A percentile compares a stretch with the other conserved stretches of the same genome.
phyloP scores from a whole-genome alignment of 2,888 invertebrate genomes.

The Hesperia comma region DNA sequence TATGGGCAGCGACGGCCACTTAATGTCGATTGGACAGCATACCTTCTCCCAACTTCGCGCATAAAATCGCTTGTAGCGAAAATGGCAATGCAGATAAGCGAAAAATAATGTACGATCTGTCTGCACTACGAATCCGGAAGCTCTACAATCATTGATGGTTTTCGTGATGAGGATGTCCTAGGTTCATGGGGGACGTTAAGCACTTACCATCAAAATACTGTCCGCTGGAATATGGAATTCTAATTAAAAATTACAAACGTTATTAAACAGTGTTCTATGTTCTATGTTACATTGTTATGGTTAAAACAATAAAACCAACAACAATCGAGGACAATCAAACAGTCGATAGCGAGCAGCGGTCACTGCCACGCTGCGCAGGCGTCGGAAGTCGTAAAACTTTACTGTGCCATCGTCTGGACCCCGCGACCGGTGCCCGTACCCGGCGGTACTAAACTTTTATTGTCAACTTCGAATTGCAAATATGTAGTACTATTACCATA shows the following conservation, averaged over 20 bases:
- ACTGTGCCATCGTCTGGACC: slow-evolving; percentile 10
- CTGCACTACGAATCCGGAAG: background rate
- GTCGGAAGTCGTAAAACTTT: slow-evolving; percentile 35
- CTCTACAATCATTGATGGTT: too few relatives aligned
- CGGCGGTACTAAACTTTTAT: slow-evolving; percentile 14
- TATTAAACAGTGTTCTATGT: background rate
- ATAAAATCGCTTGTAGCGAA: background rate
- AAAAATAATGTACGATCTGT: background rate
- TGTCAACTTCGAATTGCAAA: slow-evolving; percentile 20
- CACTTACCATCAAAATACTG: too few relatives aligned
- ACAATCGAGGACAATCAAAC: slow-evolving; percentile 18
- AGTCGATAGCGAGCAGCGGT: slow-evolving; percentile 11
- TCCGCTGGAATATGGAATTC: too few relatives aligned
- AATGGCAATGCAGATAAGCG: background rate
- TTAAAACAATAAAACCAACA: background rate
- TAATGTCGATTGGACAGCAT: slow-evolving; percentile 1
- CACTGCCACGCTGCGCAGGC: slow-evolving; percentile 13
- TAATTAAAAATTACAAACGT: too few relatives aligned
- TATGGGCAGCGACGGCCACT: slow-evolving; percentile 4
- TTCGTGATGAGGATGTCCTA: too few relatives aligned
- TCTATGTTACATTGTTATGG: background rate
- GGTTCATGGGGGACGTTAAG: too few relatives aligned
- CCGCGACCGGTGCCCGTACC: background rate
- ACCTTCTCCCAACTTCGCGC: slow-evolving; percentile 1
- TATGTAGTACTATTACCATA: slow-evolving; percentile 9